Conservation (phyloP, 2,888 invertebrate species). For the Branchellion lobata region DNA sequence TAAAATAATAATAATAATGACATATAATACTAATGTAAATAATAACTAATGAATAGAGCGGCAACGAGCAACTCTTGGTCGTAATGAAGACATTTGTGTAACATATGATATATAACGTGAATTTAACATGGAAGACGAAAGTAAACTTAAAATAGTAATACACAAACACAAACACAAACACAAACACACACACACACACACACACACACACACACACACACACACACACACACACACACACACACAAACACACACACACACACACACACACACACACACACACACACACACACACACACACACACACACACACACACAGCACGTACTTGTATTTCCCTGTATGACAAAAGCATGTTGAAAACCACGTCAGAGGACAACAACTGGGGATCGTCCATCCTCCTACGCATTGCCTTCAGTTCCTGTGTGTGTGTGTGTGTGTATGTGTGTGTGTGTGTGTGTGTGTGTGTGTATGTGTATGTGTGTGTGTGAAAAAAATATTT, state of each 20-base stretch:
- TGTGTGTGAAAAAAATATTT: neutral
- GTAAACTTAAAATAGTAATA: no score
- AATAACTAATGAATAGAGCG: no score
- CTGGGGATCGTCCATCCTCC: slow-evolving; percentile 91
- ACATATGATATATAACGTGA: no score
- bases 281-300: neutral
- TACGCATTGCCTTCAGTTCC: slow-evolving; percentile 83
- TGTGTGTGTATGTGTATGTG: neutral
- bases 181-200: neutral
- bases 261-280: neutral
- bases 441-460: slow-evolving; percentile 20
- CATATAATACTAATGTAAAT: no score
- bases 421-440: slow-evolving; percentile 51
- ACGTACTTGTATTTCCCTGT: slow-evolving; percentile 61
- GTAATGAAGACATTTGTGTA: no score
- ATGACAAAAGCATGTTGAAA: slow-evolving; percentile 86
- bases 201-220: no score
- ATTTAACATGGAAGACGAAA: no score
- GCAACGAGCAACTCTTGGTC: no score
- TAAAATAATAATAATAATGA: neutral
- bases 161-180: neutral
- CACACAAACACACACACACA: neutral
- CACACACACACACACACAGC: neutral
- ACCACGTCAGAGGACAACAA: slow-evolving; percentile 93
- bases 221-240: neutral